Evolutionary conservation across 2,113 vertebrate species (phyloP).

Genomic region (Melanocharis versteri): DNA sequence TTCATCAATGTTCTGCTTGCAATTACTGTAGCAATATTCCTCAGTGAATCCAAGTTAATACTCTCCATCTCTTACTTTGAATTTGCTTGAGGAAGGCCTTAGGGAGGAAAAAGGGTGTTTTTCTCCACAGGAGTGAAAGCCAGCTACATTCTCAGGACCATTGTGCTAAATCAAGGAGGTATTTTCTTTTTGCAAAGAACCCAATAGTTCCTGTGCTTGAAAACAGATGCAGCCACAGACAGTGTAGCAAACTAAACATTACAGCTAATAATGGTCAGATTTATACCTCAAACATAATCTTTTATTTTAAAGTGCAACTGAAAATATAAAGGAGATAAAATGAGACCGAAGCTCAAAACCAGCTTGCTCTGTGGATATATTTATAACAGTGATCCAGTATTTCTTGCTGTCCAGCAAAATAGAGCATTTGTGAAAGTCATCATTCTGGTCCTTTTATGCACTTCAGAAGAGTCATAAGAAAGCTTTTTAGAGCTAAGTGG

Average conservation of each 20-base stretch:
- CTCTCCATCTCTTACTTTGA: background rate
- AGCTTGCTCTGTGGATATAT: background rate
- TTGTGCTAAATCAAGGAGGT: background rate
- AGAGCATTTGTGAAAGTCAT: conserved; percentile 24
- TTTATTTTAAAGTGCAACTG: conserved; percentile 15
- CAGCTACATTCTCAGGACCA: background rate
- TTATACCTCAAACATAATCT: conserved; percentile 14
- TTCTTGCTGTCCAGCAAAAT: background rate
- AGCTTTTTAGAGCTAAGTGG: conserved; percentile 44
- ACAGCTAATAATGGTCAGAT: conserved; percentile 19
- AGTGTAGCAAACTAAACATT: background rate
- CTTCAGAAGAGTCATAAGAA: conserved; percentile 31
- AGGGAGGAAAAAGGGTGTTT: background rate
- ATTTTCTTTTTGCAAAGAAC: conserved; percentile 2
- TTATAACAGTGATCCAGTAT: conserved; percentile 3
- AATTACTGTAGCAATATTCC: conserved; percentile 22
- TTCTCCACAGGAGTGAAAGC: background rate
- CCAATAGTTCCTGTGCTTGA: background rate
- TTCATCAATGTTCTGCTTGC: conserved; percentile 4
- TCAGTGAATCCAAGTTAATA: conserved; percentile 15
- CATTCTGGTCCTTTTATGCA: conserved; percentile 5
- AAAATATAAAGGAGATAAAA: conserved; percentile 4
- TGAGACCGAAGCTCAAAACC: background rate
- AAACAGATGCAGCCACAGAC: conserved; percentile 1
- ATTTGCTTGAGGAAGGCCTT: conserved; percentile 14